These are phyloP conservation scores for Callimorpha dominula DNA, from an alignment of 2,888 invertebrate genomes.

Conservation along the genomic window DNA sequence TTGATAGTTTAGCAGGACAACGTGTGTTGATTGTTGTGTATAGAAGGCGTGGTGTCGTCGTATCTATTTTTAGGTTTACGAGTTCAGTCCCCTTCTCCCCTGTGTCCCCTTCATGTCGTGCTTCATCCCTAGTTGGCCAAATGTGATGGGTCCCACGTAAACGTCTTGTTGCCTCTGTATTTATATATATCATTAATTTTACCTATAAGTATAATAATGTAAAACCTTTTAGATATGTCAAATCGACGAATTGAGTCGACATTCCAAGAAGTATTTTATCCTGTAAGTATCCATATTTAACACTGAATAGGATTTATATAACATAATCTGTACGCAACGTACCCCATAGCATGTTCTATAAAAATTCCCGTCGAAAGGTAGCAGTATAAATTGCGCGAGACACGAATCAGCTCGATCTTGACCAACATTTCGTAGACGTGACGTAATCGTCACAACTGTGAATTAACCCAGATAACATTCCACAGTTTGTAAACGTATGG, in stretches of 20 bases:
- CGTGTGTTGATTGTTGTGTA: slow-evolving; percentile 51
- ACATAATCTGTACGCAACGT: slow-evolving; percentile 18
- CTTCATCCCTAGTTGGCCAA: slow-evolving; percentile 56
- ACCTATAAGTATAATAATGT: not conserved
- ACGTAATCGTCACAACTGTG: slow-evolving; percentile 54
- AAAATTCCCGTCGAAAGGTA: slow-evolving; percentile 44
- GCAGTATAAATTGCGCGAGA: slow-evolving; percentile 45
- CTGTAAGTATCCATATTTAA: not conserved
- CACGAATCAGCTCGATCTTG: slow-evolving; percentile 55
- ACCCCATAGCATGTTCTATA: slow-evolving; percentile 54
- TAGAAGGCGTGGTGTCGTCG: slow-evolving; percentile 68
- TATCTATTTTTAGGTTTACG: slow-evolving; percentile 84
- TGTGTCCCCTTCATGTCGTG: slow-evolving; percentile 50
- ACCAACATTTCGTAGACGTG: slow-evolving; percentile 55
- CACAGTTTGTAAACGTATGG: slow-evolving; percentile 39
- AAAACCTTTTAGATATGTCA: not conserved
- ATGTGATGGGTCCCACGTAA: slow-evolving; percentile 55
- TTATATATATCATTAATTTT: not conserved
- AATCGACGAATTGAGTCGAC: not conserved
- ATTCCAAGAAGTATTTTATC: not conserved
- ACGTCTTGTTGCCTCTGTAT: slow-evolving; percentile 26
- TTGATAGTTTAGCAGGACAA: slow-evolving; percentile 40
- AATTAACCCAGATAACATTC: slow-evolving; percentile 59
- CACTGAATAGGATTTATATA: slow-evolving; percentile 10
- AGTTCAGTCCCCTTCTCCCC: slow-evolving; percentile 75